Evolutionary conservation across 1,140 invertebrate species (phyloP), one percentile per base, ranked within the genome.

Genomic region (Orius insidiosus): DNA sequence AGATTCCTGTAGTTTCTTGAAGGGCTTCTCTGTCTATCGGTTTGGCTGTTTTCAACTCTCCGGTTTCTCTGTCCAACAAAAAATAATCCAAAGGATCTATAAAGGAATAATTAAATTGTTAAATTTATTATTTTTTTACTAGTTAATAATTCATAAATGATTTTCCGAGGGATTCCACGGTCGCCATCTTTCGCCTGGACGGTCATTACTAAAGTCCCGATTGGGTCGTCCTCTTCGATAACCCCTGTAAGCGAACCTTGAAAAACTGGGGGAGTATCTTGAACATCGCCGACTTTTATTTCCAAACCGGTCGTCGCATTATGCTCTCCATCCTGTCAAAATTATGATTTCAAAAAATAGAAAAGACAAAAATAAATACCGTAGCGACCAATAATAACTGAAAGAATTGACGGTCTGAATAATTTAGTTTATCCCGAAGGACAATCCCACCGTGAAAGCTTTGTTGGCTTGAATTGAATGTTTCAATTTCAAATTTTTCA

Each of bases 41-140:
- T 54, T 80, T 80, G 0, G 82, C 85, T 1, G 85, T 88, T 52
- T 74, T 72, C 33, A 92, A 58, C 59, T 88, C 81, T 6, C 87
- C 86, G 7, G 72, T 78, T 14, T 71, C 67, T 16, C 74, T 65
- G 62, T 92, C 80, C 53, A 92, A 56, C 7, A 80, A 63, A 59
- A 92, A 92, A 58, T 85, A 88, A 56, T 89, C 82, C 56, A 80
- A 74, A 3, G 85, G 84, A 72, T 89, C 84, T 88, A 54, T n/a
- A n/a, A 60, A 50, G 5, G 2, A 43, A 6, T 30, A 18, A 14
- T 44, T 41, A 24, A 24, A 24, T 4, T 24, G 3, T 4, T 24
- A 24, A 24, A 4, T 24, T 24, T 24, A n/a, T n/a, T n/a, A n/a
- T n/a, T n/a, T n/a, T 36, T 74, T 73, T 65, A 89, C 85, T 89